Base-by-base conservation (phyloP, 2,888 invertebrate species). In the Smittia aterrima region DNA sequence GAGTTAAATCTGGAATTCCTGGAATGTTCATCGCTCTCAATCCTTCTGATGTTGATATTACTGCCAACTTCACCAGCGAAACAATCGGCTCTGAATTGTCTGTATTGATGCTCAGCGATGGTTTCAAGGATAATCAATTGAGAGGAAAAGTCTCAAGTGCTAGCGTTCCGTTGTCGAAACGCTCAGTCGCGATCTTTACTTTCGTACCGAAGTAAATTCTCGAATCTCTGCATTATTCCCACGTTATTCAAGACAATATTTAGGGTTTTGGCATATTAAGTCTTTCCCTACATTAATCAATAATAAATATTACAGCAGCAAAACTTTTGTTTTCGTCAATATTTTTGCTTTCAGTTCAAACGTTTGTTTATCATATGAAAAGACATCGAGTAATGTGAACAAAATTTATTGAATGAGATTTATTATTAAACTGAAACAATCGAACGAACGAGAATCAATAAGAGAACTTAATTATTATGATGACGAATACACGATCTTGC, bases 11-110 rank as follows among this genome's bases (percentile, higher is more conserved):
- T 18, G 92, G 91, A 0, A 90, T 89, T 83, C 91, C 91, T 0
- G 92, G 92, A 20, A 91, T 88, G 82, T 83, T 91, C 77, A 89
- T 91, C 24, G 87, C 89, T 67, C 87, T 88, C 79, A 93, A 93
- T 83, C 88, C 90, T 16, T 84, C 85, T 0, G 81, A 81, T 9
- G 79, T 81, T 32, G 80, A 80, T 1, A 84, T 83, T 7, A 80
- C 80, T 1, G 87, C 88, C 67, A 86, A 91, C 80, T 85, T 92
- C 64, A 85, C 78, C 2, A 78, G 87, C 32, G 79, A 81, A 11
- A 79, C 82, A 1, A 80, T 91, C 75, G 86, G 91, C 0, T 83
- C 83, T 11, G 84, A 87, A 78, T 85, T 92, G 79, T 87, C 88
- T 27, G 84, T 91, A n/a, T 81, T 86, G 72, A 80, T 85, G 32